Percentiles rank a stretch among this genome's conserved stretches.
These are phyloP conservation scores for Drosophila teissieri DNA, from an alignment of 1,140 invertebrate species.

Conservation along the genomic window DNA sequence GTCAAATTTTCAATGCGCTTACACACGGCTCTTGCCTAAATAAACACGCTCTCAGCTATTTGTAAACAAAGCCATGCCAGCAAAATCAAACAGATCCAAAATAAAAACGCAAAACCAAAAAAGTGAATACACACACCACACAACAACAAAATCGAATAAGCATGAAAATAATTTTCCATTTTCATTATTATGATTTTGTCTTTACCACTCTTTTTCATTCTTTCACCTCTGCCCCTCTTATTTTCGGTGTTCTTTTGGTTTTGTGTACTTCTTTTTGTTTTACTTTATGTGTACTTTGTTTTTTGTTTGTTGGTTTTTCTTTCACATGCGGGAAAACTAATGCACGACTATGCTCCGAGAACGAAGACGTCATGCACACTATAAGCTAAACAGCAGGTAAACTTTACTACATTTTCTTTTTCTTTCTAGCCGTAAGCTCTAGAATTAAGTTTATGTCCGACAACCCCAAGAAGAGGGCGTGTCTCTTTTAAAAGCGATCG, in stretches of 20 bases:
- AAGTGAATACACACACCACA: conserved; percentile 36
- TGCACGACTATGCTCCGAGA: conserved; percentile 84
- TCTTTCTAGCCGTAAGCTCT: conserved; percentile 24
- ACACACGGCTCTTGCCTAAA: conserved; percentile 67
- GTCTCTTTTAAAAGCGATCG: conserved; percentile 17
- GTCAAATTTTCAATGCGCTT: conserved; percentile 55
- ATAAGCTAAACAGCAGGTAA: conserved; percentile 84
- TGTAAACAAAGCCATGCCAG: conserved; percentile 52
- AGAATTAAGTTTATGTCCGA: conserved; percentile 20
- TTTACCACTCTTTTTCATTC: conserved; percentile 23
- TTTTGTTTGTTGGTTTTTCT: conserved; percentile 81
- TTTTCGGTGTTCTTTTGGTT: conserved; percentile 44
- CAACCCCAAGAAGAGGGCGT: neutral
- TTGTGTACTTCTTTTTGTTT: conserved; percentile 55
- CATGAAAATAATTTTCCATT: conserved; percentile 68
- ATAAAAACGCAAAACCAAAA: conserved; percentile 22
- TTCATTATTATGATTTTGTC: conserved; percentile 56
- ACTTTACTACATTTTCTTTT: conserved; percentile 26
- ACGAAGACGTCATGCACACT: conserved; percentile 85
- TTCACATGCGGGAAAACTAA: conserved; percentile 83
- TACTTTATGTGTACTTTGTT: conserved; percentile 75
- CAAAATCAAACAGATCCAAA: conserved; percentile 35
- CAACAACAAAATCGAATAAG: conserved; percentile 35
- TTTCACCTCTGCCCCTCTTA: conserved; percentile 36
- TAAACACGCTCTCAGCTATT: conserved; percentile 72